Conservation (phyloP, 1,140 invertebrate genomes). For the Bombus ignitus region DNA sequence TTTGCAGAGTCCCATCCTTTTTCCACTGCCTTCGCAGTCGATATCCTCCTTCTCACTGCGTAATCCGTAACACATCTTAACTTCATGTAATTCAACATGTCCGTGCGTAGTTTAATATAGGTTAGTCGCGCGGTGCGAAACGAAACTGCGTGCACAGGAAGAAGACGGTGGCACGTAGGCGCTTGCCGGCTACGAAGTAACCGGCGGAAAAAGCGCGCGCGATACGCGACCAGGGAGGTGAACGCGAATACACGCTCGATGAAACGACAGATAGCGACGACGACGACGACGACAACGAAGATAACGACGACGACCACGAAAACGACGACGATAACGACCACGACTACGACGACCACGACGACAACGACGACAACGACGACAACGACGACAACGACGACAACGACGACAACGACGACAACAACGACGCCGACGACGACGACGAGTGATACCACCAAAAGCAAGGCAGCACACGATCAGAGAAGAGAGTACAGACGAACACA, state of each 20-base stretch:
- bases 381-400: accelerated
- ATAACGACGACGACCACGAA: neutral
- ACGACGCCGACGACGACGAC: neutral
- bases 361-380: neutral
- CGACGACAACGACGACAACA: accelerated
- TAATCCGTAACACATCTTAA: neutral
- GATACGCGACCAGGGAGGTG: neutral
- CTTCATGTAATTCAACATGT: neutral
- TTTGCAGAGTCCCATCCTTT: neutral
- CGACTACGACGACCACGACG: no score
- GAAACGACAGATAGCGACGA: constrained; percentile 27
- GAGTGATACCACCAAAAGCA: neutral
- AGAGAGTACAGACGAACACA: constrained; percentile 31
- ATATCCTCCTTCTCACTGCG: neutral
- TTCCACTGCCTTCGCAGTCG: neutral
- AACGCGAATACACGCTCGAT: constrained; percentile 25
- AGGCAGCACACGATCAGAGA: neutral
- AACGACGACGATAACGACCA: neutral
- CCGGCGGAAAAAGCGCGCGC: constrained; percentile 12
- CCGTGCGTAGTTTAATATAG: constrained; percentile 1
- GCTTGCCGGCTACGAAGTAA: neutral
- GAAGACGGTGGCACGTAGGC: neutral
- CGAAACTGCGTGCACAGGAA: neutral
- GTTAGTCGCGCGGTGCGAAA: constrained; percentile 19
- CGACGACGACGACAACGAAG: constrained; percentile 23